Conservation (phyloP, 1,140 invertebrate species). For the Calephelis virginiensis region DNA sequence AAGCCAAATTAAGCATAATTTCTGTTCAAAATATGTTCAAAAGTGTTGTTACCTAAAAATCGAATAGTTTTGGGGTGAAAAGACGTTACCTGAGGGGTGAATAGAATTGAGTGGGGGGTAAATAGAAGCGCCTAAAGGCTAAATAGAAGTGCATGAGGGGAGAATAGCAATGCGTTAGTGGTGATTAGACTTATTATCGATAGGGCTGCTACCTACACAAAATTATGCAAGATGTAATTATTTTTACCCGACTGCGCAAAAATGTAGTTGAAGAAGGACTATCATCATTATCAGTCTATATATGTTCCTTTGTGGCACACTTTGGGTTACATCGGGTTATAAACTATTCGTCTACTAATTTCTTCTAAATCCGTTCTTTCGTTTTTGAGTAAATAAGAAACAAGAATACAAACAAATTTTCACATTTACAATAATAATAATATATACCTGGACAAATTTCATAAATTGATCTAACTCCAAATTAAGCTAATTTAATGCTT, state of each 20-base stretch:
- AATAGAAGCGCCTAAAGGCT: constrained; percentile 25
- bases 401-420: no score
- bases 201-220: constrained; percentile 17
- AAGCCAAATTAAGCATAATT: constrained; percentile 19
- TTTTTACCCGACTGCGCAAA: neutral
- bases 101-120: constrained; percentile 23
- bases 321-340: no score
- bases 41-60: constrained; percentile 18
- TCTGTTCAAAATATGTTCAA: constrained; percentile 16
- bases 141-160: constrained; percentile 20
- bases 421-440: no score
- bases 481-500: no score
- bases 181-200: constrained; percentile 22
- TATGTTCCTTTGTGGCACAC: no score
- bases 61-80: constrained; percentile 18
- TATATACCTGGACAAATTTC: no score
- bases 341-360: no score
- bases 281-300: no score
- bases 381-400: no score
- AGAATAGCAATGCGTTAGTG: constrained; percentile 19
- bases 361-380: no score
- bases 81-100: constrained; percentile 22
- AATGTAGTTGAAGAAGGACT: neutral
- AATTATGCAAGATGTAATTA: constrained; percentile 1
- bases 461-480: no score